Evolutionary conservation across 2,113 vertebrate genomes (phyloP).

Genomic region (Microtus oregoni): DNA sequence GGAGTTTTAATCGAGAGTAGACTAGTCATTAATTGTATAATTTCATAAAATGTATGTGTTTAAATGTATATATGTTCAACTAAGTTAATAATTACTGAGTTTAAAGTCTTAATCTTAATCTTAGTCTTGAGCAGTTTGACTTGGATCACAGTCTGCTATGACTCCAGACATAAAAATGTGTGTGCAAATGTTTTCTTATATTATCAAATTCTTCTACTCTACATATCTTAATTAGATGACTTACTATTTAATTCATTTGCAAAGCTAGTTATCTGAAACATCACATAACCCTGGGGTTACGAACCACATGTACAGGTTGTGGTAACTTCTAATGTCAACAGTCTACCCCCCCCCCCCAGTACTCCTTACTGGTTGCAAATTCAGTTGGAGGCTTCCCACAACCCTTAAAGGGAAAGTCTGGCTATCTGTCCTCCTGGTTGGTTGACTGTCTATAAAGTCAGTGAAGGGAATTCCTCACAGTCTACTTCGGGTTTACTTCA

Average conservation of each 20-base stretch:
- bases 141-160: not conserved
- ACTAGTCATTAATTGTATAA: not conserved
- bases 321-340: too few relatives aligned
- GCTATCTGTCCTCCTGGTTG: not conserved
- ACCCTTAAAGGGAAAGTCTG: not conserved
- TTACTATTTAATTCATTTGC: not conserved
- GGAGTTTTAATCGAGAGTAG: not conserved
- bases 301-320: not conserved
- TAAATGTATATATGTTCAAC: not conserved
- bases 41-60: not conserved
- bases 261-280: not conserved
- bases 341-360: fast-evolving
- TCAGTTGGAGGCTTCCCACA: not conserved
- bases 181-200: not conserved
- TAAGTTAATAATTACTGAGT: not conserved
- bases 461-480: too few relatives aligned
- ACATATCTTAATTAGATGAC: not conserved
- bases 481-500: not conserved
- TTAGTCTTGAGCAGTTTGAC: not conserved
- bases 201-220: not conserved
- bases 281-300: not conserved
- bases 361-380: not conserved
- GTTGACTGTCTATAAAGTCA: not conserved
- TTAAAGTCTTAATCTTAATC: not conserved
- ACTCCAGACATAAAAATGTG: not conserved